Conservation (phyloP, 2,113 vertebrate species). For the Tichodroma muraria region DNA sequence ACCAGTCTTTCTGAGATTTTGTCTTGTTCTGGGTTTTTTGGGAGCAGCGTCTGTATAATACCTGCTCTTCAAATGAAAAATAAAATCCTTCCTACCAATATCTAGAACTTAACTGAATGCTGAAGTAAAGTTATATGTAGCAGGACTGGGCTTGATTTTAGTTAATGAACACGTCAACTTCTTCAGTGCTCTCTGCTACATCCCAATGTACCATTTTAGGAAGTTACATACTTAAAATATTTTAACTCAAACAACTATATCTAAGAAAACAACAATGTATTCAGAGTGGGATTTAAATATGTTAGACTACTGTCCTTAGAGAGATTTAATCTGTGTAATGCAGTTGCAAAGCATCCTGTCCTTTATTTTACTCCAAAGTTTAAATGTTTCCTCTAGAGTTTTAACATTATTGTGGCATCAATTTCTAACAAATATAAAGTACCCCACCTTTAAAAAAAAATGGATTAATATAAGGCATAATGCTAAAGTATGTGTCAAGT, state of each 20-base stretch:
- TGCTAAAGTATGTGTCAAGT: conserved; percentile 88
- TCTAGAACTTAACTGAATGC: background rate
- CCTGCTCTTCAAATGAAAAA: background rate
- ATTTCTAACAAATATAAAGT: conserved; percentile 79
- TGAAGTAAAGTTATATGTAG: background rate
- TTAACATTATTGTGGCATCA: conserved; percentile 79
- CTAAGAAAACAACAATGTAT: background rate
- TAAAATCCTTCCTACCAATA: background rate
- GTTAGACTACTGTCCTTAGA: background rate
- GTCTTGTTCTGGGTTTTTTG: background rate
- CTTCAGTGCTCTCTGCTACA: background rate
- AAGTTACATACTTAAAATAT: background rate
- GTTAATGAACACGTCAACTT: background rate
- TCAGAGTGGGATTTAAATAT: background rate
- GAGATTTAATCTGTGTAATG: background rate
- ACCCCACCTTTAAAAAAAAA: conserved; percentile 83
- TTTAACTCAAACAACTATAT: background rate
- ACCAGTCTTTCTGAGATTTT: background rate
- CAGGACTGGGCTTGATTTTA: background rate
- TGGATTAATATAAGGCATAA: conserved; percentile 84
- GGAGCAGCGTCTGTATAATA: background rate
- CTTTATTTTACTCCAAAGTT: conserved; percentile 68
- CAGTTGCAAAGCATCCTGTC: background rate
- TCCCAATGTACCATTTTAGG: background rate
- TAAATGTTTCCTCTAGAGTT: conserved; percentile 72